These are phyloP conservation scores for Phylloscopus trochilus DNA, from an alignment of 2,113 vertebrate genomes.

Conservation along the genomic window DNA sequence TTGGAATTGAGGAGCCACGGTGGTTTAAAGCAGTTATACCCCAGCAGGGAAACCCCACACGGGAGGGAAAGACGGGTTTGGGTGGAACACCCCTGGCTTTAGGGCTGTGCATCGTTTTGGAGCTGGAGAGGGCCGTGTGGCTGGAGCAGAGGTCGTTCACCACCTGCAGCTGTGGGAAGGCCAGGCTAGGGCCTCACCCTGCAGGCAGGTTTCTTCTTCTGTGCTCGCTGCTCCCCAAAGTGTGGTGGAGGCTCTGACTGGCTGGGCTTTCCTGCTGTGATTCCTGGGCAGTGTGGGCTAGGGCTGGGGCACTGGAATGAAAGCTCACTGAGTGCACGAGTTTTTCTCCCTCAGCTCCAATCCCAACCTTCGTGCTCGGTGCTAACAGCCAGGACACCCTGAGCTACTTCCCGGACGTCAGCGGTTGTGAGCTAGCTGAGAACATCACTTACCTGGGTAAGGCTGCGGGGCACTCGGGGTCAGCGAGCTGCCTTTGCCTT, in stretches of 20 bases:
- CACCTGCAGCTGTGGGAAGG: neutral
- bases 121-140: neutral
- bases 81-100: neutral
- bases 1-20: neutral
- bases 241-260: neutral
- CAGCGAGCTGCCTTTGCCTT: neutral
- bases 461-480: neutral
- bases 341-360: slow-evolving; percentile 79
- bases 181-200: neutral
- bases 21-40: neutral
- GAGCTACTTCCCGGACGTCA: slow-evolving; percentile 79
- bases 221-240: neutral
- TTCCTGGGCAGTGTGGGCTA: neutral
- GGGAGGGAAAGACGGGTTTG: neutral
- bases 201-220: neutral
- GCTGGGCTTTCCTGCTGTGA: neutral
- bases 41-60: neutral
- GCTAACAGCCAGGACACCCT: slow-evolving; percentile 81
- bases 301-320: neutral
- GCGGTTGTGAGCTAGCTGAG: slow-evolving; percentile 89
- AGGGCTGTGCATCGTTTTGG: neutral
- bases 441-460: slow-evolving; percentile 95
- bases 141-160: neutral
- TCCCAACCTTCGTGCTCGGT: slow-evolving; percentile 90
- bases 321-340: neutral